Conservation (phyloP, 1,140 invertebrate species). For the Acyrthosiphon pisum region DNA sequence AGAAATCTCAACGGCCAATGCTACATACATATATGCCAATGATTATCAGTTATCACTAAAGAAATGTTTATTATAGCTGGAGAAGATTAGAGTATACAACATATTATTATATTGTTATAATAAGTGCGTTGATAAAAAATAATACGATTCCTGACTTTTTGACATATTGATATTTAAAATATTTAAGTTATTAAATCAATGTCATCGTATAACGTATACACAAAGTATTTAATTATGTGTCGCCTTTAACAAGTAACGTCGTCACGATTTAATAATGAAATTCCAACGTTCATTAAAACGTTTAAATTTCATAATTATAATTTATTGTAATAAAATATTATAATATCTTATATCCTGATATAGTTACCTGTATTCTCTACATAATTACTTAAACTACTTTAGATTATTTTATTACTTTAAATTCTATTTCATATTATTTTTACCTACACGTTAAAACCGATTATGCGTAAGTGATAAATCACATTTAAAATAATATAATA, state of each 20-base stretch:
- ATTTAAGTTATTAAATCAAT: background rate
- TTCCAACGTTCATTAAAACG: background rate
- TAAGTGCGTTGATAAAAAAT: background rate
- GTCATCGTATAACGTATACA: background rate
- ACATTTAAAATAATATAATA: background rate
- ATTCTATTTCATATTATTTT: background rate
- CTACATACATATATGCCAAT: background rate
- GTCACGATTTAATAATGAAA: background rate
- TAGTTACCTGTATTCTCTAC: background rate
- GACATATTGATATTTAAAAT: background rate
- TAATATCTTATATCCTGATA: too few species aligned
- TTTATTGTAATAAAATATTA: background rate
- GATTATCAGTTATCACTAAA: background rate
- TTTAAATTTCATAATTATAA: background rate
- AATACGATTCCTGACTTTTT: background rate
- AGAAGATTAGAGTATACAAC: background rate
- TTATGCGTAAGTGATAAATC: background rate
- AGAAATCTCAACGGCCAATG: background rate
- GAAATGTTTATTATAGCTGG: background rate
- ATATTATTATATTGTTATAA: background rate
- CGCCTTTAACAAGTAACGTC: background rate
- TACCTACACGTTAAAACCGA: background rate
- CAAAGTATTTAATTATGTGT: background rate
- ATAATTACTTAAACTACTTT: background rate
- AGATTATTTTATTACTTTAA: background rate